phyloP scores from a whole-genome alignment of 35 echinoderm and acorn worm genomes.

The Ophiothrix spiculata region DNA sequence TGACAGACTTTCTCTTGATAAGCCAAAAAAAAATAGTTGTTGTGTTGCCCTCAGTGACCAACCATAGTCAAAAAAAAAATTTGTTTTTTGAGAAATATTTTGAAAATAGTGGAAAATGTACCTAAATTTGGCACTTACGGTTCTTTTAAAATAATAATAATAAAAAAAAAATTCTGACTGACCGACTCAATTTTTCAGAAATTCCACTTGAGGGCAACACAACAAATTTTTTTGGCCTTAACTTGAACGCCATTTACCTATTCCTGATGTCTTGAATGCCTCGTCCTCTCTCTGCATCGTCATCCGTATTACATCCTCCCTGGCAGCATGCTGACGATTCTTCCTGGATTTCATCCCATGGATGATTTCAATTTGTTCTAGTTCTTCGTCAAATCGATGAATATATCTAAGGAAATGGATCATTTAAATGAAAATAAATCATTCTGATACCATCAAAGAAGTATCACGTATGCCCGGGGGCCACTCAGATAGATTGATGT shows the following conservation, averaged over 20 bases:
- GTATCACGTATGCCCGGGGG: not conserved
- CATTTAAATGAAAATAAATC: not conserved
- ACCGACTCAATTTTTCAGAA: no score
- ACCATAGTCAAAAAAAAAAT: no score
- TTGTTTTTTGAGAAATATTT: no score
- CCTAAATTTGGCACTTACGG: no score
- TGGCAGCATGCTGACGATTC: slow-evolving; percentile 58
- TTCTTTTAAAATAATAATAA: no score
- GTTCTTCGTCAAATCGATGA: slow-evolving; percentile 61
- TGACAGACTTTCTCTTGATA: no score
- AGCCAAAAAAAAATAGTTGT: no score
- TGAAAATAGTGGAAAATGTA: no score
- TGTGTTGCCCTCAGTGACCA: no score
- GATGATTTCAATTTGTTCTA: slow-evolving; percentile 76
- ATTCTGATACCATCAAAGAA: not conserved
- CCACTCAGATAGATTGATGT: not conserved
- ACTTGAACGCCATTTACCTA: slow-evolving; percentile 57
- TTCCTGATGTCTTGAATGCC: slow-evolving; percentile 49
- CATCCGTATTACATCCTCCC: slow-evolving; percentile 61
- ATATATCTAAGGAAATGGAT: slow-evolving; percentile 22
- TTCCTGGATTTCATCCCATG: slow-evolving; percentile 66
- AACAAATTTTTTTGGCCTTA: no score
- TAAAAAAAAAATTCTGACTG: no score
- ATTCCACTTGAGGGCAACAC: no score
- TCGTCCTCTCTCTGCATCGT: slow-evolving; percentile 53